Evolutionary conservation across 37 sponge, comb jelly and placozoan genomes (phyloP), one percentile per base, ranked within the genome.

Genomic region (Mnemiopsis leidyi): DNA sequence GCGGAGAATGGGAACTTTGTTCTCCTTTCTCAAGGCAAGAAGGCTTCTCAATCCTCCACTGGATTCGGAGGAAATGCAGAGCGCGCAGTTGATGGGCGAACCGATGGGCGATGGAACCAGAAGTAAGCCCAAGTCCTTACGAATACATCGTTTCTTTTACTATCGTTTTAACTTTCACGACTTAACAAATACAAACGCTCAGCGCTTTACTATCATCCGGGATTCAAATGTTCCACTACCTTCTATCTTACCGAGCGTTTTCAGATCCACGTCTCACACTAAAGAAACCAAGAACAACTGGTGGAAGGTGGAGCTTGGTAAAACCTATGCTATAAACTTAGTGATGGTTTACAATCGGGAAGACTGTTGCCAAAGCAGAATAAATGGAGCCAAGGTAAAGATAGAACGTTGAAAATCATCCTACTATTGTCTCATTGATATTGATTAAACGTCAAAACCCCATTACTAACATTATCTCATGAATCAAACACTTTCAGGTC

Each of bases 221-320:
- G n/a, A n/a, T n/a, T n/a, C n/a, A n/a, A n/a, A n/a, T n/a, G n/a
- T n/a, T n/a, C n/a, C n/a, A n/a, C n/a, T n/a, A n/a, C n/a, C n/a
- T n/a, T n/a, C n/a, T n/a, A n/a, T n/a, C n/a, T n/a, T n/a, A n/a
- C n/a, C n/a, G n/a, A n/a, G 20, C 75, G 3, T 28, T 28, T 71
- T n/a, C 75, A 71, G 75, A 71, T 71, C 75, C n/a, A 25, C 20
- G 75, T 29, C 75, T 29, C 75, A 71, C n/a, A 71, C 75, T 25
- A 71, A 71, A 28, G 20, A 5, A 13, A 71, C 5, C 23, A 71
- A 71, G 75, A 71, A 29, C 23, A 23, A 23, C 75, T 71, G 75
- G 75, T 71, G 75, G 75, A 71, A 26, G 20, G 75, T 71, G 25
- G 30, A 23, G 25, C 75, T 71, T 26, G 75, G 30, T 26, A 71